These are phyloP conservation scores for Nannobrachium achirus DNA, from an alignment of 2,113 vertebrate species.

Conservation along the genomic window DNA sequence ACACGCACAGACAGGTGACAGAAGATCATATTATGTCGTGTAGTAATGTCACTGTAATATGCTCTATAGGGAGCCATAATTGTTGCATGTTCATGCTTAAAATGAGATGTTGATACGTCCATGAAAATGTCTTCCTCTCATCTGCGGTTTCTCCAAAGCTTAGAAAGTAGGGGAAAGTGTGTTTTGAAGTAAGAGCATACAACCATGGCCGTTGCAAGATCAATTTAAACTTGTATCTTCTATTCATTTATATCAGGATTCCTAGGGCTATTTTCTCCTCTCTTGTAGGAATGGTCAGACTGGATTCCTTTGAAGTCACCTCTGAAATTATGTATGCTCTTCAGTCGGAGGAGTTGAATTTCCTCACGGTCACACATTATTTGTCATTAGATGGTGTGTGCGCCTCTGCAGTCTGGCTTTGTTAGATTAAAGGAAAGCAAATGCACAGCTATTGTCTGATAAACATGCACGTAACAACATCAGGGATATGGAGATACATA, in stretches of 20 bases:
- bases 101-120: slow-evolving; percentile 42
- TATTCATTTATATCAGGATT: slow-evolving; percentile 56
- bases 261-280: slow-evolving; percentile 44
- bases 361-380: slow-evolving; percentile 51
- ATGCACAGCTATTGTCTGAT: slow-evolving; percentile 50
- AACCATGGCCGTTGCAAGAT: slow-evolving; percentile 52
- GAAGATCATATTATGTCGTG: slow-evolving; percentile 3
- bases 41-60: slow-evolving; percentile 21
- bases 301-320: slow-evolving; percentile 71
- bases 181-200: slow-evolving; percentile 67
- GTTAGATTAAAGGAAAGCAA: slow-evolving; percentile 70
- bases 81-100: slow-evolving; percentile 17
- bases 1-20: background rate
- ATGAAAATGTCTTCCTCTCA: slow-evolving; percentile 63
- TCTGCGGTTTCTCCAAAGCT: slow-evolving; percentile 48
- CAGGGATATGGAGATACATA: slow-evolving; percentile 57
- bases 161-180: slow-evolving; percentile 28
- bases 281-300: slow-evolving; percentile 55
- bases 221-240: slow-evolving; percentile 66
- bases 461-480: slow-evolving; percentile 28
- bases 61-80: slow-evolving; percentile 20
- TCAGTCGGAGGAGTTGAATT: slow-evolving; percentile 59
- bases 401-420: slow-evolving; percentile 49
- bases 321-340: slow-evolving; percentile 65
- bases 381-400: slow-evolving; percentile 53